Conservation (phyloP, 2,888 invertebrate species). For the Aphidoletes aphidimyza region DNA sequence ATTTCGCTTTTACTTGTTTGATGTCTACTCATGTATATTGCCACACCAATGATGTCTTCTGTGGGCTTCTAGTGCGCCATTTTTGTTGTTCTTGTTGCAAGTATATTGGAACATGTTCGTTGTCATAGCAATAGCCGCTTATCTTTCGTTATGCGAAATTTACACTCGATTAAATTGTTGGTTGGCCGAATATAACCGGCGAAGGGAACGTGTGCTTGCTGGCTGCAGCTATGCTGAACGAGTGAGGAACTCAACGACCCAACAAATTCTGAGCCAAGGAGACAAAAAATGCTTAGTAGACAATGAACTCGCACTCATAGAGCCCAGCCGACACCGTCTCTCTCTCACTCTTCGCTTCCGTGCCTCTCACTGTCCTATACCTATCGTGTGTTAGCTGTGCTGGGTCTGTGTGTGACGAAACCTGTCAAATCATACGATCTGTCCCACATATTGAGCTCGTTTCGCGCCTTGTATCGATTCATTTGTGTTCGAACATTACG, state of each 20-base stretch:
- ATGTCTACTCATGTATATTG: background rate
- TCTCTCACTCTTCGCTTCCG: too few species aligned
- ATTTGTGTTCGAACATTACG: too few species aligned
- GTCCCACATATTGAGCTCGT: slow-evolving; percentile 31
- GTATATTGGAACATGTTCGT: background rate
- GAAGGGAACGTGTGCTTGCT: too few species aligned
- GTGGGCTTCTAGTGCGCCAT: background rate
- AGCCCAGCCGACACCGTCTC: too few species aligned
- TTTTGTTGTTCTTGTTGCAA: background rate
- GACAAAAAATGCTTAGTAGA: too few species aligned
- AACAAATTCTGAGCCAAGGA: too few species aligned
- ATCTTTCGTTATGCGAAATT: slow-evolving; percentile 25
- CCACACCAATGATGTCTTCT: background rate
- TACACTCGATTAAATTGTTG: slow-evolving; percentile 16
- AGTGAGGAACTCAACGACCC: background rate
- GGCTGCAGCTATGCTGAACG: too few species aligned
- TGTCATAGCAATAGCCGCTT: slow-evolving; percentile 6
- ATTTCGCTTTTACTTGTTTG: background rate
- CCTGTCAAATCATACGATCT: background rate
- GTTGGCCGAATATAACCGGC: background rate
- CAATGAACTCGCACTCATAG: too few species aligned
- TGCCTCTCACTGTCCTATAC: too few species aligned
- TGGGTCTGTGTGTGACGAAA: background rate
- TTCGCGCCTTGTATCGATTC: background rate
- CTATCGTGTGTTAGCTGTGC: too few species aligned